phyloP scores from a whole-genome alignment of 2,888 invertebrate species.

The Cantharis nigra region DNA sequence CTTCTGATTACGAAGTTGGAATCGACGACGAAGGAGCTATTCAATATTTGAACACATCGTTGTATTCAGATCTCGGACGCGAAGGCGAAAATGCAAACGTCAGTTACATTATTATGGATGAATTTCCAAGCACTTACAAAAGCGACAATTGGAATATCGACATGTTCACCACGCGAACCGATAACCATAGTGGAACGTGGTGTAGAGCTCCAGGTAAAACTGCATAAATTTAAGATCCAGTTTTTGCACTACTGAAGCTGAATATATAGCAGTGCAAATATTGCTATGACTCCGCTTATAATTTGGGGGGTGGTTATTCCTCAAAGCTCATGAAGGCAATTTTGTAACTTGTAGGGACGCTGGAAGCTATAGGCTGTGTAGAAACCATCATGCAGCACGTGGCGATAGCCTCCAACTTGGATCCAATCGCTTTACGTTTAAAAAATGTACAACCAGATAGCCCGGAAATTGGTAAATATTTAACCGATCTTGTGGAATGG shows the following conservation, averaged over 20 bases:
- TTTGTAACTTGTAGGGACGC: slow-evolving; percentile 55
- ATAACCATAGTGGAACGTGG: slow-evolving; percentile 67
- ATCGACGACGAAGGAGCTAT: slow-evolving; percentile 68
- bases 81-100: slow-evolving; percentile 61
- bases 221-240: no score
- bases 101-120: slow-evolving; percentile 44
- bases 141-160: slow-evolving; percentile 56
- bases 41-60: slow-evolving; percentile 63
- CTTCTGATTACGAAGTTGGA: slow-evolving; percentile 69
- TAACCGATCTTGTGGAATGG: slow-evolving; percentile 62
- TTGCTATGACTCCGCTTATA: no score
- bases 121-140: slow-evolving; percentile 66
- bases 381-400: slow-evolving; percentile 73
- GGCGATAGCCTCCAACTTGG: slow-evolving; percentile 59
- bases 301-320: no score
- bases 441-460: slow-evolving; percentile 58
- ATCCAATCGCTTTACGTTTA: slow-evolving; percentile 63
- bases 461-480: slow-evolving; percentile 55
- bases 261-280: no score
- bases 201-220: slow-evolving; percentile 67
- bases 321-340: no score
- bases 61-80: slow-evolving; percentile 62
- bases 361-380: slow-evolving; percentile 66
- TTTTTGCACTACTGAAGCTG: no score
- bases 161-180: slow-evolving; percentile 61